Base-by-base conservation (phyloP, 2,888 invertebrate genomes). In the Agrotis clavis region DNA sequence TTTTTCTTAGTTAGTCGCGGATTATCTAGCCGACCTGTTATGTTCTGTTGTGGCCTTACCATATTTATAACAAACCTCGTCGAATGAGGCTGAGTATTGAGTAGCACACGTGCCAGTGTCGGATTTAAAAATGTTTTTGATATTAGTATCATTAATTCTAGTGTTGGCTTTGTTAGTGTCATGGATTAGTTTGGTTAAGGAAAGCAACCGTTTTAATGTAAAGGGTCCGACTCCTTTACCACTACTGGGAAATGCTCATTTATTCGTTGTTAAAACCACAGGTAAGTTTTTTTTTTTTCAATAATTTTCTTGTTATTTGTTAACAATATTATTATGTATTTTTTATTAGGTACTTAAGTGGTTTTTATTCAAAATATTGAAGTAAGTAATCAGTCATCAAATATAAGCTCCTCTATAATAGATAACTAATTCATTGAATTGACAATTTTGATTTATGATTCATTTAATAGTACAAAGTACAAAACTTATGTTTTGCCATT, bases 191-290 rank as follows among this genome's bases (percentile, higher is more conserved):
- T 87, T 94, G 18, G 47, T 91, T 18, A 78, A 67, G 21, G 87
- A 90, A 60, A 85, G 79, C 16, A 86, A 77, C 7, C 85, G 69
- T 7, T 86, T 78, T 35, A 91, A 92, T 61, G 53, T 93, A 14
- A 82, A 82, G 3, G 95, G 94, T 11, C 96, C 96, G 0, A 60
- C 76, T 0, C 90, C 92, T 0, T 78, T 94, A 51, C 97, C 97
- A 0, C 16, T 97, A 3, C 60, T 97, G 14, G 97, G 97, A 0
- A 96, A 96, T 90, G 97, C 92, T 0, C 89, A 94, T 72, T 89
- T 95, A 30, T 92, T 97, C 74, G 86, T 94, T n/a, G 94, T 92
- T 70, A 86, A 88, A 66, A 93, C 97, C n/a, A 86, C 94, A 76
- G 90, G 95, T 95, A 87, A 78, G 82, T 63, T 69, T 41, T 21